Base-by-base conservation (phyloP, 2,797 vertebrate genomes). In the Sphenopsis melanotis region DNA sequence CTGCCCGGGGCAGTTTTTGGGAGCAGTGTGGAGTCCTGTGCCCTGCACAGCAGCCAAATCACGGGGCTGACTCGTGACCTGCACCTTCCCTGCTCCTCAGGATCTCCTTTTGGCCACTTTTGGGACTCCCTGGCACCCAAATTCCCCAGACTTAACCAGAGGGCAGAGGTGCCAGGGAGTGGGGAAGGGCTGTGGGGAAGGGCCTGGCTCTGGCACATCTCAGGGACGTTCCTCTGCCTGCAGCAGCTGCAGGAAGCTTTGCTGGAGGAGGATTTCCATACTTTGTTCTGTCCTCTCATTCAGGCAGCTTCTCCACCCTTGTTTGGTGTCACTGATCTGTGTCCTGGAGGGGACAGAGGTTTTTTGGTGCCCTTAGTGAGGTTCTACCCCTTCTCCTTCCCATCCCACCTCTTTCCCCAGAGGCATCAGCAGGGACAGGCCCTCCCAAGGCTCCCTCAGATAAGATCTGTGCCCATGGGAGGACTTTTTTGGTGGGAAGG, bases 1-100 rank as follows among this genome's bases (percentile, higher is more conserved):
- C n/a, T 82, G 83, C 93, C 89, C 0, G 4, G 6, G 13, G 53
- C 60, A 15, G 30, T 2, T 83, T 47, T 41, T 7, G 82, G 10
- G 56, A 82, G 78, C 72, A 30, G 32, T 77, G 10, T 74, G 82
- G 61, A 34, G 3, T 4, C 50, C 81, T 0, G 2, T 0, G 14
- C 41, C 44, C 41, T 36, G 53, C 83, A 2, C 3, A 1, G 72
- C 77, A 29, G 70, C 95, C 94, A 60, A 26, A 74, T 47, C 44
- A 0, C 10, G 6, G 0, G 5, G 52, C 65, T 93, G 79, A 44
- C 41, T 89, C 76, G 49, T 0, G 1, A 3, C 3, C 2, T 18
- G 88, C 61, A 6, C 72, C 60, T 56, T 86, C 52, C 65, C 32
- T 2, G 19, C 56, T 87, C 57, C 81, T 47, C 12, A 10, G 10